Base-by-base conservation (phyloP, 2,113 vertebrate genomes). In the Serilophus lunatus region DNA sequence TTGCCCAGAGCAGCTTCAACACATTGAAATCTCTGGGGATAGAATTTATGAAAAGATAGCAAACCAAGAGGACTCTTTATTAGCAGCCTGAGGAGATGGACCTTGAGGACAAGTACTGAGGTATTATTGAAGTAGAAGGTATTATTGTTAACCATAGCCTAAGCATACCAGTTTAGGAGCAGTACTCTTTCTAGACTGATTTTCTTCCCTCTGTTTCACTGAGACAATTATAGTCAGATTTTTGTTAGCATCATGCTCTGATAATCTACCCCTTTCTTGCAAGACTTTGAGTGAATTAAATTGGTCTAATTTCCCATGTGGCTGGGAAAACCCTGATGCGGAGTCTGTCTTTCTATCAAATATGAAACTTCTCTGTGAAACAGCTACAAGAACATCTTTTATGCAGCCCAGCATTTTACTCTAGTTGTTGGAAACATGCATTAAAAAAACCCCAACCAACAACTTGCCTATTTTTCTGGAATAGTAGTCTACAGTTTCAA, bases 241-340 rank as follows among this genome's bases (percentile, higher is more conserved):
- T 29, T 29, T 76, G 42, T 35, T 47, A 65, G 29, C 22, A 25
- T 16, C 0, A 1, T 31, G 31, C 33, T 72, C 63, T 63, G 38
- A 19, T 2, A 69, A 44, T 24, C 53, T 26, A 7, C 9, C 16
- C 63, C 35, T 50, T 9, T 10, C 12, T 25, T 19, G 9, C 19
- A 31, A 53, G 63, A 28, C 9, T 76, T 26, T 6, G 26, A 71
- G 12, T 28, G 29, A 36, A 54, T 35, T 51, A 33, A 77, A 45
- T 3, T 50, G 22, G 18, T 29, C 13, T 0, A 0, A 20, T 53
- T 87, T 50, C 12, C 35, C 9, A 8, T 4, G 19, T 56, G n/a
- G 12, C 45, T 61, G n/a, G 33, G 36, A 64, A 72, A 88, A 78
- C 20, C 26, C 26, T 54, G 25, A 38, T 33, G 51, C 1, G 6